phyloP scores from a whole-genome alignment of 2,113 vertebrate genomes.

The human region GRCh38 chr9:42303501-42304000 shows the following conservation, averaged over 20 bases:
- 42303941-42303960: neutral
- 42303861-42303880: neutral
- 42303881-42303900: neutral
- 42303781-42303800: neutral
- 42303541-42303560: too few species aligned
- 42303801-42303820: neutral
- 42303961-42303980: neutral
- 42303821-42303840: neutral
- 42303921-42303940: neutral
- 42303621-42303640: too few species aligned
- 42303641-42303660: too few species aligned
- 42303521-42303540: too few species aligned
- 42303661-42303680: too few species aligned
- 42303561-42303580: too few species aligned
- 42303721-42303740: neutral
- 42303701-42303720: too few species aligned
- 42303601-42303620: too few species aligned
- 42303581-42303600: too few species aligned
- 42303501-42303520: too few species aligned
- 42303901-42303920: neutral
- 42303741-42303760: neutral
- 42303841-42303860: neutral
- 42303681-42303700: too few species aligned
- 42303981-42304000: neutral
- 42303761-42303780: neutral